phyloP scores from a whole-genome alignment of 1,140 invertebrate species.

The Penaeus japonicus region DNA sequence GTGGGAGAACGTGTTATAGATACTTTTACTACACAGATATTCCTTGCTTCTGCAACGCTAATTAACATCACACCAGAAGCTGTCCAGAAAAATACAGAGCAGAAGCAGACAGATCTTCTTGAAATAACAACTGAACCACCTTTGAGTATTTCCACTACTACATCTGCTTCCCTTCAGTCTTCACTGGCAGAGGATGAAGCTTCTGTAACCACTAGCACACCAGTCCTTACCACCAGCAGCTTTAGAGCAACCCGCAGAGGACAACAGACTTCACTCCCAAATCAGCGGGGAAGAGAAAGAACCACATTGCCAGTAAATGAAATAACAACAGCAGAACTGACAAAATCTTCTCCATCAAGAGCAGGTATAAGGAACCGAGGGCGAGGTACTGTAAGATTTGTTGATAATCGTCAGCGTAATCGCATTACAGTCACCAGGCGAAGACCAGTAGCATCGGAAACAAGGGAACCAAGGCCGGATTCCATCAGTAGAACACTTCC shows the following conservation, averaged over 20 bases:
- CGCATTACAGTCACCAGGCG: slow-evolving; percentile 46
- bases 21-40: slow-evolving; percentile 62
- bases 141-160: not conserved
- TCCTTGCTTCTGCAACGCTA: slow-evolving; percentile 62
- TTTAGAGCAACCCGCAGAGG: slow-evolving; percentile 33
- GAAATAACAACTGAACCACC: not conserved
- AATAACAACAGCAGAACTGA: not conserved
- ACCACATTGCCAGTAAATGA: not conserved
- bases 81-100: slow-evolving; percentile 11
- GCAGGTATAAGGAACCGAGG: slow-evolving; percentile 29
- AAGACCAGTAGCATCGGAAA: slow-evolving; percentile 19
- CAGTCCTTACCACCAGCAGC: slow-evolving; percentile 49
- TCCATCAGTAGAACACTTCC: not conserved
- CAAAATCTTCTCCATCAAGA: slow-evolving; percentile 8
- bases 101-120: not conserved
- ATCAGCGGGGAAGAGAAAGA: not conserved
- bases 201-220: slow-evolving; percentile 37
- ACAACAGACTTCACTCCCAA: not conserved
- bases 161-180: slow-evolving; percentile 18
- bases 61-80: slow-evolving; percentile 60
- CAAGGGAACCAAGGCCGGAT: not conserved
- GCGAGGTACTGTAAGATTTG: slow-evolving; percentile 56
- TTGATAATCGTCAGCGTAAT: slow-evolving; percentile 16
- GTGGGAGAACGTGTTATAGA: slow-evolving; percentile 61
- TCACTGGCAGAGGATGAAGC: slow-evolving; percentile 47